These are phyloP conservation scores for Callipepla squamata DNA, from an alignment of 2,113 vertebrate species.

Conservation along the genomic window DNA sequence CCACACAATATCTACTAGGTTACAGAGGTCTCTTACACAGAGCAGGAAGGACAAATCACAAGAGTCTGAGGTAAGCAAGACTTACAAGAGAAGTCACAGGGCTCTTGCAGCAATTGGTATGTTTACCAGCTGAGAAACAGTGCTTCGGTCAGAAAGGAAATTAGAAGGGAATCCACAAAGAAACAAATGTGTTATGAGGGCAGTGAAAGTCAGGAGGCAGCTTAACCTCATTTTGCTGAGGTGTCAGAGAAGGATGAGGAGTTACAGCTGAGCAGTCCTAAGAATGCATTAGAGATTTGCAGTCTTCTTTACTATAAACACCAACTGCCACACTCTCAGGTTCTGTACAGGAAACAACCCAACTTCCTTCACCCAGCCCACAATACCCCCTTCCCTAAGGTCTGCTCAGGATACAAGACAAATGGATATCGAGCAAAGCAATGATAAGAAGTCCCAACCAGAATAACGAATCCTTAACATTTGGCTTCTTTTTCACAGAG, in stretches of 20 bases:
- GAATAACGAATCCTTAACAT: neutral
- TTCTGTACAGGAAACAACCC: neutral
- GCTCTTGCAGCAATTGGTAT: neutral
- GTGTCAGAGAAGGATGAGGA: neutral
- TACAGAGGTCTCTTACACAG: neutral
- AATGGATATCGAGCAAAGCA: neutral
- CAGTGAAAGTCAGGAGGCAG: neutral
- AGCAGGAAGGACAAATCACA: neutral
- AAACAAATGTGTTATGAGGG: rapidly evolving
- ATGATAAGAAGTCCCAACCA: neutral
- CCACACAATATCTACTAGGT: neutral
- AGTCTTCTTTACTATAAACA: neutral
- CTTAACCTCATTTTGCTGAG: neutral
- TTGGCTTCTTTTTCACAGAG: neutral
- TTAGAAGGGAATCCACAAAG: neutral
- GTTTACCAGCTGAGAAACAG: neutral
- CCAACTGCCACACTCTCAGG: neutral
- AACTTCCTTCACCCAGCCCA: neutral
- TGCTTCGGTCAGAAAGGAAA: neutral
- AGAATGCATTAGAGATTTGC: neutral
- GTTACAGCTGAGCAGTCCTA: neutral
- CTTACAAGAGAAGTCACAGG: neutral
- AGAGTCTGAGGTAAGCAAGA: neutral
- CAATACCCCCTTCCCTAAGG: neutral
- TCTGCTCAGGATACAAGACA: neutral